Conservation (phyloP, 37 sponge, comb jelly and placozoan species). For the Beroe forskalii region DNA sequence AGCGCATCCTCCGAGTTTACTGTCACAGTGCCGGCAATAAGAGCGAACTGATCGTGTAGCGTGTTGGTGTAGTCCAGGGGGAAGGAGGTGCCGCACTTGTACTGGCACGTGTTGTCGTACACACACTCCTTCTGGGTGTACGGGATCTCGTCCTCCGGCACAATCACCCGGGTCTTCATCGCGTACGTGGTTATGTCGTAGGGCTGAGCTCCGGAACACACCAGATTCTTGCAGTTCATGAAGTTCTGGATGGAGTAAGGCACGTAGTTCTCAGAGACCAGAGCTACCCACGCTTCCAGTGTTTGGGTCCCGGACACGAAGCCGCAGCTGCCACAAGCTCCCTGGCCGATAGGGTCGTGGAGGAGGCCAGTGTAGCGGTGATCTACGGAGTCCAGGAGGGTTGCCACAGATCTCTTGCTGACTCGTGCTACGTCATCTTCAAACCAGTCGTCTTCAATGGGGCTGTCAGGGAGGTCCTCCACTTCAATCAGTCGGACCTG, state of each 20-base stretch:
- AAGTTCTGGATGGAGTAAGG: slow-evolving; percentile 60
- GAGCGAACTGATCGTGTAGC: slow-evolving; percentile 30
- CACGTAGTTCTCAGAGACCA: slow-evolving; percentile 31
- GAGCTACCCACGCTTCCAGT: slow-evolving; percentile 29
- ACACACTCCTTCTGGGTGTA: background rate
- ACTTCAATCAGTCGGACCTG: background rate
- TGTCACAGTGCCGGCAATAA: background rate
- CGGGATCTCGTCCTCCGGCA: background rate
- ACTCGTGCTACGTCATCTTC: background rate
- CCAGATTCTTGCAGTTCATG: slow-evolving; percentile 4
- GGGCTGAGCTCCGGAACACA: background rate
- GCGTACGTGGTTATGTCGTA: background rate
- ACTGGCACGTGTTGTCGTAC: background rate
- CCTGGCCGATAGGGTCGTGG: background rate
- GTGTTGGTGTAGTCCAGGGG: background rate
- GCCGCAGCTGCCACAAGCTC: background rate
- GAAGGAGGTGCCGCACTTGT: background rate
- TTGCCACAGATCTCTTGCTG: background rate
- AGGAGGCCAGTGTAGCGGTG: background rate
- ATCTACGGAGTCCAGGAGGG: background rate
- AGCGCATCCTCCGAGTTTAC: background rate
- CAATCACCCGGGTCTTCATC: background rate
- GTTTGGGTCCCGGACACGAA: background rate
- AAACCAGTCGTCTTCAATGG: background rate
- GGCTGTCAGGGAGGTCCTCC: background rate